Evolutionary conservation across 2,797 vertebrate genomes (phyloP).

Genomic region (Acanthis flammea): DNA sequence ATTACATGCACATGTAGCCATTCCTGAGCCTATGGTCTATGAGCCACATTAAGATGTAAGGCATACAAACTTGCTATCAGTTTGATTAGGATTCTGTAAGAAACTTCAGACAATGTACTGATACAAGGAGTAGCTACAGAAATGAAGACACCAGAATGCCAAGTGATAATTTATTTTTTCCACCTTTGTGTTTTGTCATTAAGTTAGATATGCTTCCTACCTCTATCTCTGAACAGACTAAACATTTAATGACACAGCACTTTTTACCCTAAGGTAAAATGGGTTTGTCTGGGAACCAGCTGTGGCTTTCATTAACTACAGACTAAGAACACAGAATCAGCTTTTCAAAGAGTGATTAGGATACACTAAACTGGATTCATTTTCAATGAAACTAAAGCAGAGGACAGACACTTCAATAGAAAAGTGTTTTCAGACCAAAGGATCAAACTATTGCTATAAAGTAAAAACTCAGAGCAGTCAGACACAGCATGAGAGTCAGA

Average conservation of each 20-base stretch:
- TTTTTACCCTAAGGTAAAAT: neutral
- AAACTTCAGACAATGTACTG: neutral
- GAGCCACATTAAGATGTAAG: neutral
- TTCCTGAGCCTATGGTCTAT: neutral
- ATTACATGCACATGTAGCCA: rapidly evolving
- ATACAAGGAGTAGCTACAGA: neutral
- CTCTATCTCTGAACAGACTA: neutral
- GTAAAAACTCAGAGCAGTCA: neutral
- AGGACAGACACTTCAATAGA: neutral
- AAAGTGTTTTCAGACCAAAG: neutral
- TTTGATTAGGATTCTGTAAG: neutral
- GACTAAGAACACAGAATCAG: neutral
- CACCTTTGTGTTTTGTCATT: neutral
- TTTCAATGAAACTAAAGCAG: neutral
- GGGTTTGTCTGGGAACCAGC: neutral
- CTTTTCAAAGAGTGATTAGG: neutral
- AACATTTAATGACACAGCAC: neutral
- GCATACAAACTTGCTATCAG: neutral
- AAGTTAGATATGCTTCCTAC: neutral
- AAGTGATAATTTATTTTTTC: neutral
- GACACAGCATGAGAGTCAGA: neutral
- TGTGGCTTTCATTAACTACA: neutral
- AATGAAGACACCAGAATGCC: neutral
- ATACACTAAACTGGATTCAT: neutral
- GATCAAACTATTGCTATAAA: neutral